Evolutionary conservation across 2,797 vertebrate species (phyloP).

Genomic region (Lindbergichthys nudifrons): DNA sequence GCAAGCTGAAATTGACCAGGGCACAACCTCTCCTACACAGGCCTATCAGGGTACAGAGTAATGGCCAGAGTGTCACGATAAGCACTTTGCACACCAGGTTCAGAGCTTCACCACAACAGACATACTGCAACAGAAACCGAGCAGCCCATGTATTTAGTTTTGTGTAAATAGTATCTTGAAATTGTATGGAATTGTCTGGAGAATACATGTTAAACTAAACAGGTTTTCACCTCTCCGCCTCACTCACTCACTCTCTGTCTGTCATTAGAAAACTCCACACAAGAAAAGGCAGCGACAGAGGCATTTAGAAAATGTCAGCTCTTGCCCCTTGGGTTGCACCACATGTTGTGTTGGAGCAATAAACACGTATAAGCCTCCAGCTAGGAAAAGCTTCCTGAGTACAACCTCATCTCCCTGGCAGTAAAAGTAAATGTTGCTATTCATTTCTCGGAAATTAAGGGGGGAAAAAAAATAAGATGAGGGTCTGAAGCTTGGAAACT

Average conservation of each 20-base stretch:
- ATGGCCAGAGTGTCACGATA: slow-evolving; percentile 81
- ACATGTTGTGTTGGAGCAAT: slow-evolving; percentile 56
- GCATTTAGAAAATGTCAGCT: slow-evolving; percentile 84
- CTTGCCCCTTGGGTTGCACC: slow-evolving; percentile 63
- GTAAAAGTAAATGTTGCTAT: slow-evolving; percentile 47
- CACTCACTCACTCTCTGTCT: slow-evolving; percentile 16
- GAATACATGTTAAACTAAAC: slow-evolving; percentile 30
- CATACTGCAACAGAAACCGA: slow-evolving; percentile 17
- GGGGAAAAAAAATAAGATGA: slow-evolving; percentile 27
- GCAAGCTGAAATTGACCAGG: slow-evolving; percentile 82
- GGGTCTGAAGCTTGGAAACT: slow-evolving; percentile 73
- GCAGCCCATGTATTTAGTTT: slow-evolving; percentile 16
- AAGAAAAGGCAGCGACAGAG: slow-evolving; percentile 59
- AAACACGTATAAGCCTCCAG: slow-evolving; percentile 61
- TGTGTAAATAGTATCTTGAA: slow-evolving; percentile 11
- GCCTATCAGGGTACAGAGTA: slow-evolving; percentile 81
- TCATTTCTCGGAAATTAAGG: slow-evolving; percentile 39
- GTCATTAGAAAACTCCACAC: slow-evolving; percentile 57
- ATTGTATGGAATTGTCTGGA: slow-evolving; percentile 11
- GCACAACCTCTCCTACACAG: slow-evolving; percentile 82
- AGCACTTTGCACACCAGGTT: slow-evolving; percentile 82
- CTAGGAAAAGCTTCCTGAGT: slow-evolving; percentile 54
- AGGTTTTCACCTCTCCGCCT: slow-evolving; percentile 16
- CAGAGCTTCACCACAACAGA: slow-evolving; percentile 68
- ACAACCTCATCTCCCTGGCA: slow-evolving; percentile 48